These are phyloP conservation scores for Stenopsyche tienmushanensis DNA, from an alignment of 1,140 invertebrate genomes.

Conservation along the genomic window DNA sequence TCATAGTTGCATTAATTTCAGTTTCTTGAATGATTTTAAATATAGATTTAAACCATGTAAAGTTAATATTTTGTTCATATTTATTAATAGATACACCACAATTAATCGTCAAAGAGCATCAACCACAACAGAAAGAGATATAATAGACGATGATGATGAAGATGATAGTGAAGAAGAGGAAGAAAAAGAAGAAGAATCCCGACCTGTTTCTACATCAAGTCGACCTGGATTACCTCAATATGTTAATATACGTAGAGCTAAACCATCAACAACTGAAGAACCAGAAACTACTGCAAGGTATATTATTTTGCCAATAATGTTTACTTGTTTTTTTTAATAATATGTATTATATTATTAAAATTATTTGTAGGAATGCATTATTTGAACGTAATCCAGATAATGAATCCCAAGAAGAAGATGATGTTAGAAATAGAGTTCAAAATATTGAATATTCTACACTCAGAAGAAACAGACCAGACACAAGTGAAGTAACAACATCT, in stretches of 20 bases:
- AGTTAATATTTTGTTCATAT: neutral
- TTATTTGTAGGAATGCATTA: constrained; percentile 32
- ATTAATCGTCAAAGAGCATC: constrained; percentile 54
- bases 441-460: constrained; percentile 35
- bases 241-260: constrained; percentile 64
- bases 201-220: constrained; percentile 43
- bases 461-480: constrained; percentile 23
- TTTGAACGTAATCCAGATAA: constrained; percentile 41
- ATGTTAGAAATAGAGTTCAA: constrained; percentile 40
- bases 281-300: constrained; percentile 32
- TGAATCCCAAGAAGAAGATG: constrained; percentile 35
- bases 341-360: constrained; percentile 9
- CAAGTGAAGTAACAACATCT: constrained; percentile 32
- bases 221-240: constrained; percentile 59
- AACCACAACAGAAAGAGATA: constrained; percentile 41
- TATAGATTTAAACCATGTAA: neutral
- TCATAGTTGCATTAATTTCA: neutral
- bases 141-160: constrained; percentile 41
- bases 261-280: constrained; percentile 55
- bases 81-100: constrained; percentile 53
- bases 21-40: neutral
- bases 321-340: constrained; percentile 13
- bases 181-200: constrained; percentile 43
- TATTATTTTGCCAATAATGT: neutral
- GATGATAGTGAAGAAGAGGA: constrained; percentile 48